Evolutionary conservation across 1,140 invertebrate species (phyloP), one percentile per base, ranked within the genome.

Genomic region (Ceratina japonica): DNA sequence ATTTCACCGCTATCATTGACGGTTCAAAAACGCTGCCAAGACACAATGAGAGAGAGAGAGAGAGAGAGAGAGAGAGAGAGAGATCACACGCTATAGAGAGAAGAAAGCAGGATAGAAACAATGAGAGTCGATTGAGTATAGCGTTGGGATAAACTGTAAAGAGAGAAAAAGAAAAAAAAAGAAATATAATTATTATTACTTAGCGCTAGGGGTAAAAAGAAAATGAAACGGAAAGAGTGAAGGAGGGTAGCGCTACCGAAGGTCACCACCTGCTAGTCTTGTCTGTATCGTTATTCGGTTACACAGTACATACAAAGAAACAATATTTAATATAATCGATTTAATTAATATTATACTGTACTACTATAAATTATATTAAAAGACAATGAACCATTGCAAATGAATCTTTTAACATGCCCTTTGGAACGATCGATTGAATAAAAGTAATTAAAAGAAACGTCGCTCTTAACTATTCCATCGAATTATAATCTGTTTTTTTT

Each of bases 261-360:
- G 84, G 87, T 91, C 89, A 91, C 64, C 86, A 86, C 83, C 85
- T 90, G 89, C 90, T 92, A 92, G 90, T 91, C 89, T 91, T 85
- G 88, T 91, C 89, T 90, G 88, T 91, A 92, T 92, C 84, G 90
- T 92, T 90, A 91, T 87, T 87, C 87, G 91, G 88, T 90, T 88
- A 90, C 86, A 91, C 86, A 89, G 89, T 91, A 85, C 90, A 92
- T 92, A 91, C 87, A 90, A 91, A 80, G 90, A 87, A 89, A 90
- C 86, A 91, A 90, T 90, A 89, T 91, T 91, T 90, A 91, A 91
- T 90, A 91, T 91, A 88, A 90, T 91, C 90, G 89, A 91, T 90
- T 91, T 90, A 89, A 91, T 91, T 89, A 86, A 90, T 88, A 92
- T 91, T 90, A 88, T 91, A 91, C 88, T 91, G 87, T 91, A 91